phyloP scores from a whole-genome alignment of 2,113 vertebrate species.

The Emberiza fucata region DNA sequence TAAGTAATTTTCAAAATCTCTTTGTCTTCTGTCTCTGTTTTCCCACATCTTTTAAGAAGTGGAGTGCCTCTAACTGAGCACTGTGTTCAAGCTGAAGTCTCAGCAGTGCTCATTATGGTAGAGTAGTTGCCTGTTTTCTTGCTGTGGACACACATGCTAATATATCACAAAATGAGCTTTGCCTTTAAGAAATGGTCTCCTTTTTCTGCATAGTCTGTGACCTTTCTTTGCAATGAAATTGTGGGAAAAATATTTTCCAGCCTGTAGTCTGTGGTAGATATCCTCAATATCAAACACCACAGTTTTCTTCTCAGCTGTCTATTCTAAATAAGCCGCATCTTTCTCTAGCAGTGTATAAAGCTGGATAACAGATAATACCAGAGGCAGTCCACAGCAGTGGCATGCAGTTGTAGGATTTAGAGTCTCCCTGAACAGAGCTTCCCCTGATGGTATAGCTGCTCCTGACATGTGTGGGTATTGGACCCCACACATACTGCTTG shows the following conservation, averaged over 20 bases:
- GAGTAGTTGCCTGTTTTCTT: not conserved
- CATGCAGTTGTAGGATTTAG: not conserved
- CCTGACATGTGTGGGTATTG: not conserved
- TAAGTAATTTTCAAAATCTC: conserved; percentile 8
- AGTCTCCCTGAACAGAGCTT: not conserved
- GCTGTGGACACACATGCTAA: not conserved
- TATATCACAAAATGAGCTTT: not conserved
- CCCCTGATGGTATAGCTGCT: not conserved
- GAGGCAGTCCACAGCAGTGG: not conserved
- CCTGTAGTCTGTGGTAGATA: not conserved
- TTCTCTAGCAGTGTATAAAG: not conserved
- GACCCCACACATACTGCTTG: not conserved
- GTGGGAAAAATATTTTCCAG: not conserved
- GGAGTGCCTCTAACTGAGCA: not conserved
- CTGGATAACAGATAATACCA: not conserved
- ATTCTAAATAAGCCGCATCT: not conserved
- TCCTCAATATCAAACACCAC: not conserved
- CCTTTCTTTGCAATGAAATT: not conserved
- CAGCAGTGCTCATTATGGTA: not conserved
- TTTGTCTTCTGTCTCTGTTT: conserved; percentile 1
- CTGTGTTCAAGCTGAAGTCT: not conserved
- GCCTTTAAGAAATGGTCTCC: not conserved
- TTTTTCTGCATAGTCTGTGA: not conserved
- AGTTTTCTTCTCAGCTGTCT: not conserved
- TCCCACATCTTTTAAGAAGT: not conserved